Percentiles rank a stretch among this genome's conserved stretches.
phyloP scores from a whole-genome alignment of 2,797 vertebrate species.

The Tragelaphus eurycerus region DNA sequence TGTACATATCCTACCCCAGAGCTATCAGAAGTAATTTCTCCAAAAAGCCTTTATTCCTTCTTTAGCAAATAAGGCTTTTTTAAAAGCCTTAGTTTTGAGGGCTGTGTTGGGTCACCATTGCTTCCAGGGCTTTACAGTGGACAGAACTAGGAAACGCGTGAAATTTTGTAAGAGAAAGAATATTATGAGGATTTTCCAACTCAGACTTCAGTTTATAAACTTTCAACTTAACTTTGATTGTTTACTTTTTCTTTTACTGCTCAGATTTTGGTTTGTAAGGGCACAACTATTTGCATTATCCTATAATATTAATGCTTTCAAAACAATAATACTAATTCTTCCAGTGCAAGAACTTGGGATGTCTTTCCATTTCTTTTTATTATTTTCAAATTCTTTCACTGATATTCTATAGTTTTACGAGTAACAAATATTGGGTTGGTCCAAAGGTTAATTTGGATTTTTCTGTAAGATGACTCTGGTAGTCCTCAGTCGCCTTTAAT shows the following conservation, averaged over 20 bases:
- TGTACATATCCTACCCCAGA: neutral
- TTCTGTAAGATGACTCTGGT: neutral
- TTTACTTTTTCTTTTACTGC: neutral
- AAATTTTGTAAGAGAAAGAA: neutral
- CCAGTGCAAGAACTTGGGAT: neutral
- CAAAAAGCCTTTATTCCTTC: neutral
- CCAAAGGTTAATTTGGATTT: neutral
- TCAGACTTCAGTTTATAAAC: neutral
- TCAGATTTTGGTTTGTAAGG: neutral
- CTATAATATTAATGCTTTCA: neutral
- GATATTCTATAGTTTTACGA: neutral
- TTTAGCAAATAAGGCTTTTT: neutral
- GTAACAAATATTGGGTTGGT: neutral
- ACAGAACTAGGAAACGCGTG: neutral
- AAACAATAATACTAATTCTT: neutral
- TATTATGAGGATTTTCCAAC: neutral
- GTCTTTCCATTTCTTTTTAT: neutral
- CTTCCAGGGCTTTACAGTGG: neutral
- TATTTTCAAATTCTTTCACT: neutral
- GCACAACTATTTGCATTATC: neutral
- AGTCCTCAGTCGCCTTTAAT: neutral
- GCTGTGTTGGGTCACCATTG: neutral
- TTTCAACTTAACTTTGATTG: neutral
- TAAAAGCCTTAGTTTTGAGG: slow-evolving; percentile 26
- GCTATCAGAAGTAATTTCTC: neutral